Evolutionary conservation across 2,888 invertebrate species (phyloP).

Genomic region (Acanthococcus lagerstroemiae): DNA sequence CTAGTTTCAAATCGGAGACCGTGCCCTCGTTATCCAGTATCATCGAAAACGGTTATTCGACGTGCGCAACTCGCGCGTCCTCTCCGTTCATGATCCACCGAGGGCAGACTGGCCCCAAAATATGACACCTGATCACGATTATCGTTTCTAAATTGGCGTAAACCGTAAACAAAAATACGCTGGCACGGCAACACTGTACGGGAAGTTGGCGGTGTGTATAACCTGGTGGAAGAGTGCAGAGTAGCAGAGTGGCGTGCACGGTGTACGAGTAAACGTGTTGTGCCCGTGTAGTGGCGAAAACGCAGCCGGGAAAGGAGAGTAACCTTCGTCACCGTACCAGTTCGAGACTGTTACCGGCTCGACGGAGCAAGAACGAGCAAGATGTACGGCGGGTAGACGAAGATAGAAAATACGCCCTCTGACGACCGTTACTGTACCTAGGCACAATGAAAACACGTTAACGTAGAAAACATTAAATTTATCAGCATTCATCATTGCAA

Average conservation of each 20-base stretch:
- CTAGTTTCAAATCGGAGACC: too few relatives aligned
- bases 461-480: background rate
- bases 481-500: background rate
- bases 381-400: slow-evolving; percentile 3
- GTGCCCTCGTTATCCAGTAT: too few relatives aligned
- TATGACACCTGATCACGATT: too few relatives aligned
- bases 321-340: slow-evolving; percentile 29
- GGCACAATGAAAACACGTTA: background rate
- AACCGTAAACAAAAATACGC: background rate
- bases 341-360: slow-evolving; percentile 25
- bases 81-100: too few relatives aligned
- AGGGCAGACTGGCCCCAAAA: too few relatives aligned
- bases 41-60: too few relatives aligned
- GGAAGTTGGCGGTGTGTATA: background rate
- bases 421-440: background rate
- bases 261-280: background rate
- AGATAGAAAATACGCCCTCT: background rate
- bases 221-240: background rate
- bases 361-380: slow-evolving; percentile 9
- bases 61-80: too few relatives aligned
- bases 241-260: too few relatives aligned
- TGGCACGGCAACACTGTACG: background rate
- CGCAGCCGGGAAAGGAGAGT: slow-evolving; percentile 16
- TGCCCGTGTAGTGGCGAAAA: slow-evolving; percentile 1
- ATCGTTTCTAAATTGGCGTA: too few relatives aligned